A percentile compares a stretch with the other conserved stretches of the same genome.
phyloP scores from a whole-genome alignment of 2,888 invertebrate genomes.

The Polyommatus iphigenia region DNA sequence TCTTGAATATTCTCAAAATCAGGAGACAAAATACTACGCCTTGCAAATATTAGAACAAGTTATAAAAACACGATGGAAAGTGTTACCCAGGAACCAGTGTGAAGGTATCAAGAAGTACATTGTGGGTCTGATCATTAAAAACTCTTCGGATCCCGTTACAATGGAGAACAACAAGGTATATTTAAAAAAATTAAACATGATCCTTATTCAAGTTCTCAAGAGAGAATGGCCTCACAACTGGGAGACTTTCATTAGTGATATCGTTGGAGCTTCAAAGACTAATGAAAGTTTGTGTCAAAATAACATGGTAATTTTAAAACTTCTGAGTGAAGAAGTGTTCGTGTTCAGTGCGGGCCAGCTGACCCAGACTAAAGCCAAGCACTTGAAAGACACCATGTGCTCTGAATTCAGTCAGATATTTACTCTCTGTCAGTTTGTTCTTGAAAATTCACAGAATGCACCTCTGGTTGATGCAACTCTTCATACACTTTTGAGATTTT shows the following conservation, averaged over 20 bases:
- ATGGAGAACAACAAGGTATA: slow-evolving; percentile 97
- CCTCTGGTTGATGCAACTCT: slow-evolving; percentile 97
- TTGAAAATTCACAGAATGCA: slow-evolving; percentile 99
- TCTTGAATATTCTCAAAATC: slow-evolving; percentile 97
- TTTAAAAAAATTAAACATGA: slow-evolving; percentile 98
- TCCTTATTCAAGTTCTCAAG: slow-evolving; percentile 98
- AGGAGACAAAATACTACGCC: slow-evolving; percentile 99
- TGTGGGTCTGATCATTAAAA: slow-evolving; percentile 98
- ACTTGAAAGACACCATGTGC: slow-evolving; percentile 99
- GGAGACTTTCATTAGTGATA: slow-evolving; percentile 99
- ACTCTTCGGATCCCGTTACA: slow-evolving; percentile 93
- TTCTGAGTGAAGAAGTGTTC: slow-evolving; percentile 99
- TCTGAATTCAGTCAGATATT: slow-evolving; percentile 99
- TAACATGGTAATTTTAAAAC: slow-evolving; percentile 98
- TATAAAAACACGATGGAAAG: slow-evolving; percentile 99
- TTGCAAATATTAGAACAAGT: slow-evolving; percentile 99
- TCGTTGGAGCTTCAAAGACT: slow-evolving; percentile 99
- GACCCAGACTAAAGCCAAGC: slow-evolving; percentile 99
- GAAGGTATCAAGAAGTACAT: slow-evolving; percentile 99
- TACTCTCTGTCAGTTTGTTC: slow-evolving; percentile 97
- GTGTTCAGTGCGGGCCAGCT: slow-evolving; percentile 99
- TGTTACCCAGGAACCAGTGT: slow-evolving; percentile 97
- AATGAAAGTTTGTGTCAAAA: slow-evolving; percentile 99
- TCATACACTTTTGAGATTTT: slow-evolving; percentile 96
- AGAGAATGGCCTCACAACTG: slow-evolving; percentile 99